Conservation (phyloP, 2,113 vertebrate species). For the Bambusicola thoracicus region DNA sequence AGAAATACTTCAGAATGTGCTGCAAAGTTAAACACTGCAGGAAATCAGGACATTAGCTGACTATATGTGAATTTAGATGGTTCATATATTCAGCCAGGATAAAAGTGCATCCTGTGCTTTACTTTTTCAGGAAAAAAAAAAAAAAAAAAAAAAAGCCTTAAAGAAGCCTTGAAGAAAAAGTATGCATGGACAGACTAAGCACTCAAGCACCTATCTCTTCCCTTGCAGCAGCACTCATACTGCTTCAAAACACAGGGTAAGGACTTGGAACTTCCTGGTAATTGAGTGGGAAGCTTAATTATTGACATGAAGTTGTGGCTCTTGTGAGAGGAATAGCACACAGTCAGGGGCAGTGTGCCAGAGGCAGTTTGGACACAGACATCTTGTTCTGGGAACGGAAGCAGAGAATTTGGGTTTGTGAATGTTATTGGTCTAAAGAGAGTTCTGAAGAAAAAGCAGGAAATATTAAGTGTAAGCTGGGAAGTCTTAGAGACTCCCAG, state of each 20-base stretch:
- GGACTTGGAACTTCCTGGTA: background rate
- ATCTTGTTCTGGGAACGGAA: background rate
- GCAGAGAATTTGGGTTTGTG: background rate
- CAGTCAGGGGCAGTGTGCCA: background rate
- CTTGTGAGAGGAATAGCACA: background rate
- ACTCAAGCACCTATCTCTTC: background rate
- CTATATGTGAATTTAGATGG: background rate
- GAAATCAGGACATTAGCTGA: background rate
- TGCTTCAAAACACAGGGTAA: background rate
- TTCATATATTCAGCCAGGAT: background rate
- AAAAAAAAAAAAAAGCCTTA: background rate
- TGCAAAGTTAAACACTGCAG: background rate
- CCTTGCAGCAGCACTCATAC: background rate
- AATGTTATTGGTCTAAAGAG: background rate
- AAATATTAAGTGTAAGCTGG: background rate
- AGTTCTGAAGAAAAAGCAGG: background rate
- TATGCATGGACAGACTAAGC: background rate
- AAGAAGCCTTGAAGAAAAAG: background rate
- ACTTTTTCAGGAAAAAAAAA: background rate
- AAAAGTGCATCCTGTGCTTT: background rate
- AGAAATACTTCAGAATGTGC: background rate
- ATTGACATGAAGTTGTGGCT: rapidly evolving
- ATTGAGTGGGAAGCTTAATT: background rate
- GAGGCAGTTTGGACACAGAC: background rate
- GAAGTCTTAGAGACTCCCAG: background rate